phyloP scores from a whole-genome alignment of 2,797 vertebrate genomes.

The Chlorospingus flavigularis region DNA sequence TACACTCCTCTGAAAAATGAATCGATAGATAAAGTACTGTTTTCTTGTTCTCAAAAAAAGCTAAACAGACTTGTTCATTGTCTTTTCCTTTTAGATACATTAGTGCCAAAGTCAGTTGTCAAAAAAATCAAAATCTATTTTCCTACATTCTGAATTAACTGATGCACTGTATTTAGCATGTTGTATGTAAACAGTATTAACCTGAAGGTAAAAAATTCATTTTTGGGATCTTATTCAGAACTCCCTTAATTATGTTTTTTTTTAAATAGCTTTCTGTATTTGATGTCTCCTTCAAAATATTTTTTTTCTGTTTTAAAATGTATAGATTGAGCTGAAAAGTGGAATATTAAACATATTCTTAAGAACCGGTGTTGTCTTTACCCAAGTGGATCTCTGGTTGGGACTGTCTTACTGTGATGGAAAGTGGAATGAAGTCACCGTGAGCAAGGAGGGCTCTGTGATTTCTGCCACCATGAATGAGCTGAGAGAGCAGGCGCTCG shows the following conservation, averaged over 20 bases:
- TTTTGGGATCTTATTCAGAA: not conserved
- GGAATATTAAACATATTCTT: constrained; percentile 82
- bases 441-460: constrained; percentile 77
- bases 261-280: not conserved
- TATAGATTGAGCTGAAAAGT: constrained; percentile 84
- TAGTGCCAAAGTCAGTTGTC: not conserved
- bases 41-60: constrained; percentile 64
- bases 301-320: constrained; percentile 35
- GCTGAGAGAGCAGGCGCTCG: constrained; percentile 68
- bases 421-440: constrained; percentile 82
- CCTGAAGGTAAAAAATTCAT: not conserved
- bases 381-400: constrained; percentile 82
- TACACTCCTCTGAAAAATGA: constrained; percentile 57
- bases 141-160: not conserved
- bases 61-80: constrained; percentile 5
- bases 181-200: not conserved
- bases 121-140: not conserved
- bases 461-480: constrained; percentile 78
- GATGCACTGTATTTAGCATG: not conserved
- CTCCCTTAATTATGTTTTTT: constrained; percentile 3
- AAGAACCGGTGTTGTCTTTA: constrained; percentile 71
- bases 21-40: constrained; percentile 49
- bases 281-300: not conserved
- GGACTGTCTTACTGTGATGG: constrained; percentile 88
- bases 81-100: not conserved